Evolutionary conservation across 64 coral and sea anemone genomes (phyloP).

Genomic region (Actinia tenebrosa): DNA sequence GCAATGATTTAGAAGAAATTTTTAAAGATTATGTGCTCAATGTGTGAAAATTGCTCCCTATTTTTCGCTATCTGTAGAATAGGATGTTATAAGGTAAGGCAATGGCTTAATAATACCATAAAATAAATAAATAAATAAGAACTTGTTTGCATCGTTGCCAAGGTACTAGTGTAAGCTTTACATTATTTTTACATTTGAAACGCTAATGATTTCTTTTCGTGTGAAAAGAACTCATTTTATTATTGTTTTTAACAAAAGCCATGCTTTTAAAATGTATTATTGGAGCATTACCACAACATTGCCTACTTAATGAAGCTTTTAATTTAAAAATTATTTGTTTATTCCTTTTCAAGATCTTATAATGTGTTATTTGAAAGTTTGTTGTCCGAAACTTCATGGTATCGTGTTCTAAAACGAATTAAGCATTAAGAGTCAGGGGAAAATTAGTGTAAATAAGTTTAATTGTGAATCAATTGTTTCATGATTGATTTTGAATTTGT

Average conservation of each 20-base stretch:
- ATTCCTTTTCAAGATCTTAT: too few relatives aligned
- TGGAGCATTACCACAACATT: too few relatives aligned
- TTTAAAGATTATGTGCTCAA: constrained; percentile 38
- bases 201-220: background rate
- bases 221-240: background rate
- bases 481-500: too few relatives aligned
- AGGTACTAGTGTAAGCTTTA: background rate
- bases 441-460: too few relatives aligned
- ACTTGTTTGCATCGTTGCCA: background rate
- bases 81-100: constrained; percentile 81
- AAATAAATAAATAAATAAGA: background rate
- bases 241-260: background rate
- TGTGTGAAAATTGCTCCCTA: constrained; percentile 78
- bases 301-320: too few relatives aligned
- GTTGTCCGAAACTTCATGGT: too few relatives aligned
- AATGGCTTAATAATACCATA: background rate
- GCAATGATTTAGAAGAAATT: background rate
- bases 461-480: too few relatives aligned
- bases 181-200: background rate
- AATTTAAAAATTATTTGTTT: too few relatives aligned
- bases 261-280: too few relatives aligned
- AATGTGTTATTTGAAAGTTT: too few relatives aligned
- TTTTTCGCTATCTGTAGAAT: constrained; percentile 79
- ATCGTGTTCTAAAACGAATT: too few relatives aligned
- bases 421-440: too few relatives aligned